Evolutionary conservation across 2,888 invertebrate genomes (phyloP).

Genomic region (Scelioninae gen. 2): DNA sequence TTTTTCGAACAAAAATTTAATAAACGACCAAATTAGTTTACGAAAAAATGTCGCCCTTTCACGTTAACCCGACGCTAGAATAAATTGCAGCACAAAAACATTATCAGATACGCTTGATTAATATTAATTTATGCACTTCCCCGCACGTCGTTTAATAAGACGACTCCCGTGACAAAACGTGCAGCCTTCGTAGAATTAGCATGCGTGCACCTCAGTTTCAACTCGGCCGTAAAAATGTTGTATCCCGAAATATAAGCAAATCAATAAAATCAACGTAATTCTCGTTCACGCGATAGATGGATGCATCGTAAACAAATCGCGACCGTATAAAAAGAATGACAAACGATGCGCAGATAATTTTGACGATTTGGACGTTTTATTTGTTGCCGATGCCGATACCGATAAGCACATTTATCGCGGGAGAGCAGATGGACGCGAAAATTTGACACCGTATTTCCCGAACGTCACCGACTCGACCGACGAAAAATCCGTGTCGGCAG

Average conservation of each 20-base stretch:
- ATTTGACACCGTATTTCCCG: constrained; percentile 28
- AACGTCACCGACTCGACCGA: constrained; percentile 13
- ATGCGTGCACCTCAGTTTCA: constrained; percentile 1
- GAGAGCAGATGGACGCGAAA: constrained; percentile 28
- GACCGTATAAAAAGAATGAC: constrained; percentile 9
- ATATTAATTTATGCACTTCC: too few species aligned
- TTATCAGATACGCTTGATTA: too few species aligned
- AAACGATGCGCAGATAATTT: constrained; percentile 15
- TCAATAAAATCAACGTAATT: constrained; percentile 26
- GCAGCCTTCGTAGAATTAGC: constrained; percentile 4
- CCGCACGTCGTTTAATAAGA: background rate
- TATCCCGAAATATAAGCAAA: constrained; percentile 15
- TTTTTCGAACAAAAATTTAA: too few species aligned
- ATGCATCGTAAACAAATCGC: constrained; percentile 35
- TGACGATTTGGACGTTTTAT: too few species aligned
- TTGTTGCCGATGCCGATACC: too few species aligned
- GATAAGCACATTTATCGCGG: constrained; percentile 18
- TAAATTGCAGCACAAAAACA: too few species aligned
- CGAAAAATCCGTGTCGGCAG: background rate
- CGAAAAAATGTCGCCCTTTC: too few species aligned
- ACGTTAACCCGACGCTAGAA: too few species aligned
- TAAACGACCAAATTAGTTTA: too few species aligned
- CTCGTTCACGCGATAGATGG: constrained; percentile 32
- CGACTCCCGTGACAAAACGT: background rate
- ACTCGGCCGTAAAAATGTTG: constrained; percentile 15